Evolutionary conservation across 2,797 vertebrate genomes (phyloP), one percentile per base, ranked within the genome.

Genomic region (Intellagama lesueurii): DNA sequence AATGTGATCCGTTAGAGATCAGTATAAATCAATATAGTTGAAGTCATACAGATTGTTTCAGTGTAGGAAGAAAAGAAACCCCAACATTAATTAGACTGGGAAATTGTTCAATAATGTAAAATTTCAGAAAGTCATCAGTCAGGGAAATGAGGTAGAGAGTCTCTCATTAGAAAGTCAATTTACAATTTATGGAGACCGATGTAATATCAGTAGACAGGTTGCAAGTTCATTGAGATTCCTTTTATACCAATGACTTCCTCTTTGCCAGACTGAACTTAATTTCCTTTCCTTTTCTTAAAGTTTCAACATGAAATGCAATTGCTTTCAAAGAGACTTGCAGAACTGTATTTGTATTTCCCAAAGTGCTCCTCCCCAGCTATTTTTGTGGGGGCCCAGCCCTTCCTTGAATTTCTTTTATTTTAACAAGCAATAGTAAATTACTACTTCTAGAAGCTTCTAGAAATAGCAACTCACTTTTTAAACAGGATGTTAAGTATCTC

Each of bases 121-220:
- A 83, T 83, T 83, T 90, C 72, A 78, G 79, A 82, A 90, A 87
- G 72, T 32, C 80, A 70, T 90, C 73, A 77, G 70, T 90, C 88
- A 86, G 49, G 79, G 72, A 87, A 90, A 87, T 77, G n/a, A 87
- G 32, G 44, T 16, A 82, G 79, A 81, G 44, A 68, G 70, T 44
- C 32, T 56, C 86, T 56, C 60, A 82, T 83, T 82, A 76, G 16
- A 82, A 77, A 90, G 79, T 70, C 72, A 87, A 83, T 90, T 87
- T 90, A 28, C 26, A 5, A 35, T 77, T 81, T 76, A 87, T 87
- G 56, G 72, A 90, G 85, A 83, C 28, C 69, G 79, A 82, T 86
- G 44, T 60, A 82, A 26, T 6, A 16, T 9, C 24, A 60, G 72
- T 86, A 77, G 40, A 64, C 47, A 69, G 76, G 64, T 1, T 12